A percentile compares a stretch with the other conserved stretches of the same genome.
phyloP scores from a whole-genome alignment of 1,140 invertebrate species.

The Drosophila prosaltans region DNA sequence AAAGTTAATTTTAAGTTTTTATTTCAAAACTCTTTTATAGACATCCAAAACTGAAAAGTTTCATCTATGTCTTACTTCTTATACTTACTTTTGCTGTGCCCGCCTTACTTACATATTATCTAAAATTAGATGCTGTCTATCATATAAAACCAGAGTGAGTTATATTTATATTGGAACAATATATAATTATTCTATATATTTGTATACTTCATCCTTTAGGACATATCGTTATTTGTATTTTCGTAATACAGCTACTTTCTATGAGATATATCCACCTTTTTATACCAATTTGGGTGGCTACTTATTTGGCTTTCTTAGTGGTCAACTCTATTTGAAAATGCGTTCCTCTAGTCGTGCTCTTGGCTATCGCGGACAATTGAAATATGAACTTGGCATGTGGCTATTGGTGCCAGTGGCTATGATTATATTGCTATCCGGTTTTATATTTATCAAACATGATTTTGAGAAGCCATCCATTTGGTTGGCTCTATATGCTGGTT shows the following conservation, averaged over 20 bases:
- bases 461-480: constrained; percentile 70
- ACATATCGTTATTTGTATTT: constrained; percentile 73
- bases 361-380: constrained; percentile 25
- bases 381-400: constrained; percentile 55
- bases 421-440: constrained; percentile 55
- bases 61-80: constrained; percentile 54
- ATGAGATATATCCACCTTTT: constrained; percentile 58
- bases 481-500: constrained; percentile 68
- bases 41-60: constrained; percentile 67
- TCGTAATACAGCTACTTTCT: constrained; percentile 65
- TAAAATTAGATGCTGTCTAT: constrained; percentile 83
- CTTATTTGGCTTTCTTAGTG: constrained; percentile 64
- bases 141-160: constrained; percentile 84
- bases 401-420: constrained; percentile 41
- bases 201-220: constrained; percentile 34
- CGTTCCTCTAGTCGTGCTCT: constrained; percentile 1
- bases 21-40: too few relatives aligned
- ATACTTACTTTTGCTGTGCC: constrained; percentile 82
- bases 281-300: constrained; percentile 79
- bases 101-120: constrained; percentile 82
- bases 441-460: constrained; percentile 66
- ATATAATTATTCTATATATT: background rate
- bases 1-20: background rate
- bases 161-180: too few relatives aligned
- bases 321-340: constrained; percentile 55